phyloP scores from a whole-genome alignment of 2,113 vertebrate species.

The Colius striatus region DNA sequence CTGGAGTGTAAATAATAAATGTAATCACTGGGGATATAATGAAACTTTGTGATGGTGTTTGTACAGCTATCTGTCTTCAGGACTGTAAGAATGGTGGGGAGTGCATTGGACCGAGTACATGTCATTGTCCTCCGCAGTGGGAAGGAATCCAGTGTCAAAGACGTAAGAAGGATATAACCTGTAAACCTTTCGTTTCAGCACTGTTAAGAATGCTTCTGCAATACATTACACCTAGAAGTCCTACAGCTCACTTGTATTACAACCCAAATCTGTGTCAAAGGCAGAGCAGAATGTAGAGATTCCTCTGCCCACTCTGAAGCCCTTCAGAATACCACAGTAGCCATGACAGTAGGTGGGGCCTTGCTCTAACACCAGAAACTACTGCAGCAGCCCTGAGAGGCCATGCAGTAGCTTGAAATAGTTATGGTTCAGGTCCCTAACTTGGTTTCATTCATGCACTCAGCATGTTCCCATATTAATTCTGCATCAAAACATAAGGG shows the following conservation, averaged over 20 bases:
- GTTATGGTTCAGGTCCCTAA: background rate
- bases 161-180: conserved; percentile 76
- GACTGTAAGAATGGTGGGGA: conserved; percentile 89
- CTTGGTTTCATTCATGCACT: background rate
- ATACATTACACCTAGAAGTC: background rate
- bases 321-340: background rate
- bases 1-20: background rate
- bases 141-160: conserved; percentile 88
- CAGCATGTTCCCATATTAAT: background rate
- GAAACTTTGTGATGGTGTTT: conserved; percentile 5
- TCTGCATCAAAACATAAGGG: background rate
- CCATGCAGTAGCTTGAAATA: background rate
- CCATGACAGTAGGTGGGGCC: background rate
- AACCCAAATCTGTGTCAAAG: background rate
- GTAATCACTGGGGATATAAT: background rate
- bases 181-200: background rate
- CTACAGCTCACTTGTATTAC: background rate
- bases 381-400: background rate
- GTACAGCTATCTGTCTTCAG: conserved; percentile 87
- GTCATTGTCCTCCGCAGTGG: conserved; percentile 84
- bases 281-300: background rate
- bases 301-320: background rate
- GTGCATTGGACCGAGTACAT: conserved; percentile 84
- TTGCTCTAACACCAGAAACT: background rate
- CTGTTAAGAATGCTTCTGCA: background rate